Conservation (phyloP, 1,140 invertebrate species). For the Tenebrio molitor region DNA sequence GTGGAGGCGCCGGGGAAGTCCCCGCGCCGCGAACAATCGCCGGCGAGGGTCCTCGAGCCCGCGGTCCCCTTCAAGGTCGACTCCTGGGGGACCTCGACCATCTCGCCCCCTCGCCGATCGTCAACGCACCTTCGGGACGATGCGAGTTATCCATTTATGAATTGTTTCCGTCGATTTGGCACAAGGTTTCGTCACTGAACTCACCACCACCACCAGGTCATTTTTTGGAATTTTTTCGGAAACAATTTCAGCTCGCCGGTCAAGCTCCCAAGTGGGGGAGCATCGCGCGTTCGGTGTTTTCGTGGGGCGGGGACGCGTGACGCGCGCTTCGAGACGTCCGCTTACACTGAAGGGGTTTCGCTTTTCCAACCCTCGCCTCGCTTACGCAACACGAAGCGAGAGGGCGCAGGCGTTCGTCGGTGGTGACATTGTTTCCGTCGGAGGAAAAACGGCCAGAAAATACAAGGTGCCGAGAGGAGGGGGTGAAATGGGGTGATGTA, state of each 20-base stretch:
- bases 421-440: constrained; percentile 19
- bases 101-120: too few species aligned
- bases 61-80: too few species aligned
- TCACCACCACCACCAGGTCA: background rate
- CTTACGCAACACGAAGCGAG: constrained; percentile 8
- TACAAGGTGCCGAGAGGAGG: background rate
- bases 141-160: constrained; percentile 24
- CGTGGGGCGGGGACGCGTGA: background rate
- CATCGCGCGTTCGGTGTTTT: constrained; percentile 3
- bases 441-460: constrained; percentile 17
- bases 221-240: too few species aligned
- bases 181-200: constrained; percentile 2
- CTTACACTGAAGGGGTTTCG: constrained; percentile 33
- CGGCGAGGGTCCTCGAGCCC: too few species aligned
- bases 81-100: too few species aligned
- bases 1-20: constrained; percentile 21
- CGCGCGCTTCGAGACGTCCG: constrained; percentile 4
- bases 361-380: constrained; percentile 12
- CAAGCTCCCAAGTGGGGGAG: too few species aligned
- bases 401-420: constrained; percentile 19
- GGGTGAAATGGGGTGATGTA: constrained; percentile 2
- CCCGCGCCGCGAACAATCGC: too few species aligned
- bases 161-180: too few species aligned
- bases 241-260: too few species aligned
- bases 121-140: background rate